phyloP scores from a whole-genome alignment of 2,888 invertebrate genomes.

The Lepas anatifera region DNA sequence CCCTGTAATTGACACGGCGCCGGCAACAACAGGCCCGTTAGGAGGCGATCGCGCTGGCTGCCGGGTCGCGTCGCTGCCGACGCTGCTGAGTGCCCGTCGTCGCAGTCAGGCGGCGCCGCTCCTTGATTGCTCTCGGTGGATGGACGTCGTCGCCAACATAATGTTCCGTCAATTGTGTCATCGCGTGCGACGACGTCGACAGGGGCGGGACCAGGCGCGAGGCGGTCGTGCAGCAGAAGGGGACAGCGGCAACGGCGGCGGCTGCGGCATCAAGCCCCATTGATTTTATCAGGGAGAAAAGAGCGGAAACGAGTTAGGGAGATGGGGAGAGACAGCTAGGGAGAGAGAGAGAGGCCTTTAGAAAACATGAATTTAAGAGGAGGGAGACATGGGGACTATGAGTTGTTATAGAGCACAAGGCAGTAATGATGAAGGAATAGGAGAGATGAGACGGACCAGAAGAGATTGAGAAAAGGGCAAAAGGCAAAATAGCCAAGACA shows the following conservation, averaged over 20 bases:
- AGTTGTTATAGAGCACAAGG: too few relatives aligned
- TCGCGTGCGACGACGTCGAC: not conserved
- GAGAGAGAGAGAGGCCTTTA: too few relatives aligned
- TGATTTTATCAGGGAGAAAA: not conserved
- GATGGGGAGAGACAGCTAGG: too few relatives aligned
- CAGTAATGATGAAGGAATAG: too few relatives aligned
- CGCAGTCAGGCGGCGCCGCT: not conserved
- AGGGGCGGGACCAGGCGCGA: not conserved
- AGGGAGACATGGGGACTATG: too few relatives aligned
- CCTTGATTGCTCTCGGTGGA: not conserved
- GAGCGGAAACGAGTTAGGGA: too few relatives aligned
- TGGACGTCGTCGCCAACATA: not conserved
- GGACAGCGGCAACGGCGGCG: not conserved
- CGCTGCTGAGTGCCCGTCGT: not conserved
- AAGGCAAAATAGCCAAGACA: too few relatives aligned
- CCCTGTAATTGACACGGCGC: not conserved
- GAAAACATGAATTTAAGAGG: too few relatives aligned
- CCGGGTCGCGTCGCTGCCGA: not conserved
- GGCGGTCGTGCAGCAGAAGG: not conserved
- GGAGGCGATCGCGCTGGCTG: not conserved
- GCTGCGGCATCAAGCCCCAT: not conserved
- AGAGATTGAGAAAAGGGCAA: too few relatives aligned
- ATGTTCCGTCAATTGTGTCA: not conserved
- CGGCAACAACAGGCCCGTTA: not conserved
- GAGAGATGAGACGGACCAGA: too few relatives aligned